Evolutionary conservation across 2,888 invertebrate species (phyloP), one percentile per base, ranked within the genome.

Genomic region (Callyntrura guangdongensis): DNA sequence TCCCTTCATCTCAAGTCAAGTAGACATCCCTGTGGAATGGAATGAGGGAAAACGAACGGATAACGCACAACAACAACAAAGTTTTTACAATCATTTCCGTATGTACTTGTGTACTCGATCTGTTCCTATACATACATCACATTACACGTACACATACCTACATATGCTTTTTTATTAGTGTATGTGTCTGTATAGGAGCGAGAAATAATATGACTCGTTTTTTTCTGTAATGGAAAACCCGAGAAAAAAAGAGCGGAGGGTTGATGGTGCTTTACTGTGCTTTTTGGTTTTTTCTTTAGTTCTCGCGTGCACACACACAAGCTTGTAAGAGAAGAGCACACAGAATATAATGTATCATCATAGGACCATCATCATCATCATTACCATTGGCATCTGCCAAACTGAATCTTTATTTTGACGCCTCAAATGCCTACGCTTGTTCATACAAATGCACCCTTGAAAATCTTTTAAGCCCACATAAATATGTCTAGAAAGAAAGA

Each of bases 331-430:
- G 86, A 49, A 86, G 53, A 77, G 53, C 22, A 72, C 49, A 56
- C 74, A 59, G 27, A 53, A 77, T 45, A 45, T 85, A 67, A 79
- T 89, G 77, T 77, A 85, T 79, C 89, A 85, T 89, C 79, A 89
- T 89, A 59, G 72, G 22, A 45, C 53, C 56, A 82, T 61, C 84
- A 87, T 87, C 86, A 81, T 88, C 88, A 83, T 83, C 89, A 89
- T 89, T 85, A 89, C 85, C 85, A 85, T 89, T 89, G 89, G 84
- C 89, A 89, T 89, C 89, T 85, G 84, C 85, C 89, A 79, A 85
- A 89, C 89, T 25, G 61, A 89, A 89, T 89, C 88, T 89, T 89
- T 89, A 89, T 89, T 89, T 89, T 89, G 88, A 89, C 88, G 88
- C 88, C 83, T 83, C 59, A 83, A 83, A 89, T 87, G 81, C 87